Evolutionary conservation across 2,888 invertebrate species (phyloP), one percentile per base, ranked within the genome.

Genomic region (Eilema sororculum): DNA sequence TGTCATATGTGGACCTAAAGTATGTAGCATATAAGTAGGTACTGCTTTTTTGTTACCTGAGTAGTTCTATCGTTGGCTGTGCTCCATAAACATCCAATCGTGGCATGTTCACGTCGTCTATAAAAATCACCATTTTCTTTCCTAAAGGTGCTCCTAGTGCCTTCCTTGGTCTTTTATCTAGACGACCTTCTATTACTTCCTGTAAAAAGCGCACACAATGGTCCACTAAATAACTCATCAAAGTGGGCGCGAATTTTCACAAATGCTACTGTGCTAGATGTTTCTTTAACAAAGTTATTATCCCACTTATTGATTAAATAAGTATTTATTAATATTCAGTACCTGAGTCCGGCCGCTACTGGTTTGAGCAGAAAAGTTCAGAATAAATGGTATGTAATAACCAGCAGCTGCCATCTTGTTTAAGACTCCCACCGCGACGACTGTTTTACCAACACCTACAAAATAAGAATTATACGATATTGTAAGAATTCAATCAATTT

Each of bases 21-120:
- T 37, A 37, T 33, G 30, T 33, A 5, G 6, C 33, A 33, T n/a
- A n/a, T n/a, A 33, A 1, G 8, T 33, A 33, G 8, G 5, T 33
- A 12, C 33, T 37, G 12, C 12, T 37, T 28, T 6, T 30, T 33
- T 61, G 10, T 24, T 90, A 97, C 97, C 98, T 96, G 30, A 99
- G 93, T 33, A 99, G 91, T 93, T 99, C 99, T 71, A 99, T 98
- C 0, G 99, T 98, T 9, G 99, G 98, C 87, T 99, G 99, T 13
- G 98, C 98, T 12, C 99, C 99, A 84, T 98, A 99, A 0, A 97
- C 97, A 90, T 97, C 98, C 83, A 97, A 93, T 86, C 96, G 97
- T 0, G 99, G 99, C 98, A 99, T 98, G 86, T 99, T 99, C 0
- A 99, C 97, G 86, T 99, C 99, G 86, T 99, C 99, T 28, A 99